Evolutionary conservation across 2,113 vertebrate species (phyloP).

Genomic region (Callaeas wilsoni): DNA sequence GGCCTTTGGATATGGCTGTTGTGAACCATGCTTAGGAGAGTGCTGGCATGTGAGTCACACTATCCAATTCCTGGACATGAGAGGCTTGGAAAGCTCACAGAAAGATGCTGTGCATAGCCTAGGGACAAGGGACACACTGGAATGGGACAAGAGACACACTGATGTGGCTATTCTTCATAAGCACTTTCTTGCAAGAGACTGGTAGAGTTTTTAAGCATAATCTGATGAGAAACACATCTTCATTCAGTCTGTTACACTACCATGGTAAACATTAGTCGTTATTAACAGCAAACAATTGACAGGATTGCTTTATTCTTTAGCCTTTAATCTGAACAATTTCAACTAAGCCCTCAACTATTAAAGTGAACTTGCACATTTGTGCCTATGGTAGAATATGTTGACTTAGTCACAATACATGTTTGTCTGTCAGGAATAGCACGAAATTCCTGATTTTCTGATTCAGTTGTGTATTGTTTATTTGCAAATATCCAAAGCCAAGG

Average conservation of each 20-base stretch:
- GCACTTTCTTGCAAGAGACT: not conserved
- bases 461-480: not conserved
- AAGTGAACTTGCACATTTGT: not conserved
- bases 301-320: slow-evolving; percentile 1
- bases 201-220: not conserved
- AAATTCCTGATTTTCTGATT: slow-evolving; percentile 16
- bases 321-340: slow-evolving; percentile 8
- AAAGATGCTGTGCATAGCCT: not conserved
- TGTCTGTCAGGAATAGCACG: not conserved
- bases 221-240: not conserved
- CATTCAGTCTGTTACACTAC: not conserved
- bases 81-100: not conserved
- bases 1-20: not conserved
- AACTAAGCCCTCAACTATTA: not conserved
- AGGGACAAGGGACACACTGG: no score
- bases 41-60: not conserved
- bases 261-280: not conserved
- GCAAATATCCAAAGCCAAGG: not conserved
- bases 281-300: not conserved
- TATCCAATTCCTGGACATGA: not conserved
- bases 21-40: not conserved
- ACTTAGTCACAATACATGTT: not conserved
- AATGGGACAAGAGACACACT: rapidly evolving
- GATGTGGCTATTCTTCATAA: not conserved
- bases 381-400: not conserved